Evolutionary conservation across 2,113 vertebrate genomes (phyloP).

Genomic region (Cyanoderma ruficeps): DNA sequence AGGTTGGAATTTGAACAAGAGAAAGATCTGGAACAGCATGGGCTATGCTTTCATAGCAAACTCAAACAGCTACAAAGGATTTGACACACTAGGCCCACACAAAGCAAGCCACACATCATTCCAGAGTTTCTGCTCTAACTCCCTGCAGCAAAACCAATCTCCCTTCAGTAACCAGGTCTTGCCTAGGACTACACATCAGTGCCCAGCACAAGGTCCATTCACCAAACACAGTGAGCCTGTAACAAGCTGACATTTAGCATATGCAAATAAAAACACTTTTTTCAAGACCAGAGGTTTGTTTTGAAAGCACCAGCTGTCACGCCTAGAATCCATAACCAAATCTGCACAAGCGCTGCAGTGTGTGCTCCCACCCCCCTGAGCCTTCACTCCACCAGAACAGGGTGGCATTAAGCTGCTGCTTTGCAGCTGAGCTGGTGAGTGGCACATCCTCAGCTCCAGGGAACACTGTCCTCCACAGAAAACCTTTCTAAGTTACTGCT

Average conservation of each 20-base stretch:
- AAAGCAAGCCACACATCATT: conserved; percentile 51
- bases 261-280: background rate
- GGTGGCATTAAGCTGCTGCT: background rate
- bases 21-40: conserved; percentile 53
- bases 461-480: background rate
- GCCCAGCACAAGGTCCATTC: background rate
- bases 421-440: background rate
- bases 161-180: background rate
- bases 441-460: background rate
- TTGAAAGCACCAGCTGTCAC: background rate
- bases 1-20: conserved; percentile 45
- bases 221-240: background rate
- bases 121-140: conserved; percentile 35
- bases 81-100: background rate
- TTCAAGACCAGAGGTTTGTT: background rate
- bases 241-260: background rate
- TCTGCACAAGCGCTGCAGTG: background rate
- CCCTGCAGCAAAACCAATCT: background rate
- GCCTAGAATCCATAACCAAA: background rate
- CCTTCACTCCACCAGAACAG: background rate
- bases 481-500: background rate
- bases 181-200: background rate
- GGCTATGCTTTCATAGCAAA: conserved; percentile 18
- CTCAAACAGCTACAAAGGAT: background rate
- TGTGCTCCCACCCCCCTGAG: background rate